Conservation (phyloP, 2,797 vertebrate species). For the Enteromius unitaeniatus region DNA sequence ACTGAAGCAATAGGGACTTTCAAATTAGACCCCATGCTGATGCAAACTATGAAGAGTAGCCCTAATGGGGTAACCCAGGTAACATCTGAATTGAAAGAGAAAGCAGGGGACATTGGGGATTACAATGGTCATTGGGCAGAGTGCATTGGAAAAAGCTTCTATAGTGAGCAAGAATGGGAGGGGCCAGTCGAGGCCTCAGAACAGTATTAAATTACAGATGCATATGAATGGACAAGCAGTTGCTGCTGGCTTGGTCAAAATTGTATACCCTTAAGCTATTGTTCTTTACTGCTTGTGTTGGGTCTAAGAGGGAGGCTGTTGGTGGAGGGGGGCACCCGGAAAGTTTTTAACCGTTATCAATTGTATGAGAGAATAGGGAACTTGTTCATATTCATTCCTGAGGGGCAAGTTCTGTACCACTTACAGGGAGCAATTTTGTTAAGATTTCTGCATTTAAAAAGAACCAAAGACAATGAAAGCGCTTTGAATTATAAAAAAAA, state of each 20-base stretch:
- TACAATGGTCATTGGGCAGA: slow-evolving; percentile 72
- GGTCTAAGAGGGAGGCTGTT: slow-evolving; percentile 66
- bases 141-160: slow-evolving; percentile 69
- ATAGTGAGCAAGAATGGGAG: slow-evolving; percentile 54
- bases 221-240: slow-evolving; percentile 82
- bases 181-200: slow-evolving; percentile 63
- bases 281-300: slow-evolving; percentile 74
- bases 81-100: slow-evolving; percentile 74
- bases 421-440: slow-evolving; percentile 31
- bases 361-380: slow-evolving; percentile 65
- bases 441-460: slow-evolving; percentile 19
- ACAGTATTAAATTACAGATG: slow-evolving; percentile 83
- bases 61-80: slow-evolving; percentile 78
- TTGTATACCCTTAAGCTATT: slow-evolving; percentile 75
- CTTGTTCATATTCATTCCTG: slow-evolving; percentile 48
- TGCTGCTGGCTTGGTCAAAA: slow-evolving; percentile 73
- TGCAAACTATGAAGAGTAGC: slow-evolving; percentile 72
- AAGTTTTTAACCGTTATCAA: slow-evolving; percentile 68
- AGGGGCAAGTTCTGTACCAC: slow-evolving; percentile 18
- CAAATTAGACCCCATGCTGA: slow-evolving; percentile 75
- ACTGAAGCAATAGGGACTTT: slow-evolving; percentile 80
- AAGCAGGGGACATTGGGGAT: slow-evolving; percentile 62
- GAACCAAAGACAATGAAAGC: neutral
- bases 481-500: slow-evolving; percentile 9
- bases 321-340: slow-evolving; percentile 64